phyloP scores from a whole-genome alignment of 2,797 vertebrate genomes.

The Neosilurus mollespiculum region DNA sequence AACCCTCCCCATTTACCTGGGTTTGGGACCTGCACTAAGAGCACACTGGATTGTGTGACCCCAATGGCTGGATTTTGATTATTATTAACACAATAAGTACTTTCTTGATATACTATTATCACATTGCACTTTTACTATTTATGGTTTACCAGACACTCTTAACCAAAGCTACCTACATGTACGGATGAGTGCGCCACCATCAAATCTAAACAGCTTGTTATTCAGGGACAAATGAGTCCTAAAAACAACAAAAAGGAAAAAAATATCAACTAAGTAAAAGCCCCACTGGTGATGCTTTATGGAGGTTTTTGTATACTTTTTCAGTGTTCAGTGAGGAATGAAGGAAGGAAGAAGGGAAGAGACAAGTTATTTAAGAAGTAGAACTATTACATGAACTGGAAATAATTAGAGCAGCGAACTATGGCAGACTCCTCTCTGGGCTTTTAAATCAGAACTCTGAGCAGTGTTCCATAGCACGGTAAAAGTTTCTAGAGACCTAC shows the following conservation, averaged over 20 bases:
- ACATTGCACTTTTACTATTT: too few relatives aligned
- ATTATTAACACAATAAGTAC: too few relatives aligned
- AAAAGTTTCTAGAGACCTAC: background rate
- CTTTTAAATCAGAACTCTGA: constrained; percentile 36
- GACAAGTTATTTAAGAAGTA: constrained; percentile 56
- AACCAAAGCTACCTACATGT: background rate
- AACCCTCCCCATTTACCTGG: too few relatives aligned
- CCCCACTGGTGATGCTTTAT: background rate
- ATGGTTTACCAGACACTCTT: background rate
- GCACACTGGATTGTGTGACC: too few relatives aligned
- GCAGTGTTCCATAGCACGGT: background rate
- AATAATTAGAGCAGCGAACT: constrained; percentile 62
- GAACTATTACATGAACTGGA: constrained; percentile 61
- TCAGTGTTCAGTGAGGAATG: constrained; percentile 13
- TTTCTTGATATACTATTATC: too few relatives aligned
- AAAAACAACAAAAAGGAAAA: background rate
- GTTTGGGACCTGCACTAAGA: too few relatives aligned
- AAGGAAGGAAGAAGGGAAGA: background rate
- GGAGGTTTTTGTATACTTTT: constrained; percentile 1
- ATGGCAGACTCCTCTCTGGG: constrained; percentile 30
- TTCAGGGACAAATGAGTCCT: background rate
- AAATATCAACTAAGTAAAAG: background rate
- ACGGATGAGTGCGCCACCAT: background rate
- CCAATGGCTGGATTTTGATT: too few relatives aligned
- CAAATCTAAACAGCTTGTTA: background rate